Percentiles rank a stretch among this genome's conserved stretches.
These are phyloP conservation scores for Seriola rivoliana DNA, from an alignment of 2,113 vertebrate genomes.

Conservation along the genomic window DNA sequence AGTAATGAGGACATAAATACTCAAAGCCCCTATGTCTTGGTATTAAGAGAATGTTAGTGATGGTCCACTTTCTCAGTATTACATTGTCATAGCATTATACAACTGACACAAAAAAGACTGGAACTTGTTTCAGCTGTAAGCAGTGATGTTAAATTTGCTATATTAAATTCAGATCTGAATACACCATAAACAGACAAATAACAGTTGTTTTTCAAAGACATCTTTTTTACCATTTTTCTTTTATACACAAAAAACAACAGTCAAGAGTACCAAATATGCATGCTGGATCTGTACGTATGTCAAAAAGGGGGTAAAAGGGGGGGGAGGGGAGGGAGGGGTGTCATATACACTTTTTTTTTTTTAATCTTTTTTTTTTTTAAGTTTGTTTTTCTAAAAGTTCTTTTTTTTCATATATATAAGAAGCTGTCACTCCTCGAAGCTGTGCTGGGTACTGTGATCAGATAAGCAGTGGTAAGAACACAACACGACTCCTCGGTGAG, in stretches of 20 bases:
- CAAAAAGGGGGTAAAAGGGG: slow-evolving; percentile 63
- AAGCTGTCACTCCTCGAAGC: slow-evolving; percentile 73
- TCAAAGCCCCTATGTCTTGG: no score
- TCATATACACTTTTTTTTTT: slow-evolving; percentile 59
- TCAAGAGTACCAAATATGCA: slow-evolving; percentile 87
- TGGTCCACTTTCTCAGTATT: slow-evolving; percentile 75
- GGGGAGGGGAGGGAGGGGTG: background rate
- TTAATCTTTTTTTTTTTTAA: slow-evolving; percentile 37
- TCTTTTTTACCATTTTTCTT: slow-evolving; percentile 69
- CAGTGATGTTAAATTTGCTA: slow-evolving; percentile 74
- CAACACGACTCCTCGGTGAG: slow-evolving; percentile 78
- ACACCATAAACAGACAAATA: slow-evolving; percentile 86
- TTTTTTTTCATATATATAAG: slow-evolving; percentile 33
- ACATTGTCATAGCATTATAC: slow-evolving; percentile 57
- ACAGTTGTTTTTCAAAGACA: slow-evolving; percentile 80
- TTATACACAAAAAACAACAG: slow-evolving; percentile 87
- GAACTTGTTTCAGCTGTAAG: slow-evolving; percentile 76
- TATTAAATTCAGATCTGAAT: slow-evolving; percentile 82
- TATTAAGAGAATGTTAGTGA: slow-evolving; percentile 18
- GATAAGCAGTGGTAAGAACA: slow-evolving; percentile 78
- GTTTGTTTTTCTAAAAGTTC: slow-evolving; percentile 44
- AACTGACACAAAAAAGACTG: slow-evolving; percentile 68
- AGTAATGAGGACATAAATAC: background rate
- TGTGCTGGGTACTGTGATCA: slow-evolving; percentile 81
- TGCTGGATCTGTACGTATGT: slow-evolving; percentile 84